Conservation (phyloP, 2,113 vertebrate genomes). For the Falcunculus frontatus region DNA sequence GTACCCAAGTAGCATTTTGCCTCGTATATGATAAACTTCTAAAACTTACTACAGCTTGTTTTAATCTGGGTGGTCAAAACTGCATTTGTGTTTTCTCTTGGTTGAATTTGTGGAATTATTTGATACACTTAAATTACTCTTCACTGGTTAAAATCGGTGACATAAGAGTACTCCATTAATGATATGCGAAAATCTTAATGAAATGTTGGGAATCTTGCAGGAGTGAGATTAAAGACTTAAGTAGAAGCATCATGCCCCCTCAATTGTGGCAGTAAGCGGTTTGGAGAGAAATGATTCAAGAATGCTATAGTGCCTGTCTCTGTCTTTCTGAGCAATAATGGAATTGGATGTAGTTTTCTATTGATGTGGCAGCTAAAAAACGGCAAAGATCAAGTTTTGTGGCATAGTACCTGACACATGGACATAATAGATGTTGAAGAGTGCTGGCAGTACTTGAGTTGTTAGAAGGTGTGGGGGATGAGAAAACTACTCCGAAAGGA, state of each 20-base stretch:
- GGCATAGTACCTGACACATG: fast-evolving
- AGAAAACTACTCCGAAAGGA: neutral
- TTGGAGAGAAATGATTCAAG: neutral
- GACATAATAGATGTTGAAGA: neutral
- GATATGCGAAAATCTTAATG: neutral
- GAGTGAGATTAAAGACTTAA: neutral
- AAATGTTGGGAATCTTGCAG: neutral
- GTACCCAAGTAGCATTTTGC: neutral
- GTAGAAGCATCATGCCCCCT: neutral
- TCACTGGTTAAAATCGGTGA: neutral
- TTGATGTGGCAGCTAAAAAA: neutral
- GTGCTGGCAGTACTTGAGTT: neutral
- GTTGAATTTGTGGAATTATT: neutral
- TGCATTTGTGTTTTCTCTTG: neutral
- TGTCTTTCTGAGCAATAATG: neutral
- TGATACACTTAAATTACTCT: neutral
- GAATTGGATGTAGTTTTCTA: neutral
- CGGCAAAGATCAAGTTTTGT: neutral
- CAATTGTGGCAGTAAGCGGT: neutral
- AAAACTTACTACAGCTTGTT: neutral
- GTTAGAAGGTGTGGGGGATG: neutral
- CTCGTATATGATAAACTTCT: neutral
- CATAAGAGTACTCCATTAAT: neutral
- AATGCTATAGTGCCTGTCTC: neutral
- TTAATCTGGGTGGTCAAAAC: neutral